Base-by-base conservation (phyloP, 2,888 invertebrate species). In the Clunio marinus region DNA sequence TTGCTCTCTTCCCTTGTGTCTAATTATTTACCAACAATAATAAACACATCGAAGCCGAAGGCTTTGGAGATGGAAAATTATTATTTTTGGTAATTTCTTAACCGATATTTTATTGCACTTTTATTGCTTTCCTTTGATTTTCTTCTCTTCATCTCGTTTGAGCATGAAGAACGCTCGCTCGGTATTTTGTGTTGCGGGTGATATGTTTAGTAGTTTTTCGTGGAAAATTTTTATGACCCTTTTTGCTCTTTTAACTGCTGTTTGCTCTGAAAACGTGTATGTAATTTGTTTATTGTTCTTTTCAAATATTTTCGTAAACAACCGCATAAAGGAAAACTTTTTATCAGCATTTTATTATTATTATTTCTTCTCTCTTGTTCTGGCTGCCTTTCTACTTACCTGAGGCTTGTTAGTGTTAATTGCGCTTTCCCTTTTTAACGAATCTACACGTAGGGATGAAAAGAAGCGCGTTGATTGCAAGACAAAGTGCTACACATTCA, bases 11-110 rank as follows among this genome's bases (percentile, higher is more conserved):
- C 59, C 24, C 20, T 37, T 25, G 22, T 63, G 46, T 63, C 37
- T 63, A 63, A 63, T 63, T 63, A 63, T 63, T 63, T 63, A 63
- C 45, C 63, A 63, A 63, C 63, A 63, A 63, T 25, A 63, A 63
- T 63, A 63, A 63, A 63, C 63, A 63, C 37, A 25, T 62, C 4
- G 27, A 25, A 10, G 15, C 10, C 15, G 57, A 15, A n/a, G 25
- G 24, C n/a, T 22, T n/a, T 10, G 4, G 27, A 27, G 27, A 27
- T 8, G n/a, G 27, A 24, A 8, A 57, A 27, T 25, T 24, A 27
- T 57, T 22, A 51, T 22, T 51, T 51, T 51, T 51, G 20, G 51
- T 62, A 63, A 63, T 63, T 63, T 63, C 63, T 63, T 63, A 63
- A 63, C 63, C 63, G 63, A 46, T 46, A 22, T 63, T 63, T 63